Conservation (phyloP, 53 echinoderm and acorn worm species). For the Holothuria leucospilota region DNA sequence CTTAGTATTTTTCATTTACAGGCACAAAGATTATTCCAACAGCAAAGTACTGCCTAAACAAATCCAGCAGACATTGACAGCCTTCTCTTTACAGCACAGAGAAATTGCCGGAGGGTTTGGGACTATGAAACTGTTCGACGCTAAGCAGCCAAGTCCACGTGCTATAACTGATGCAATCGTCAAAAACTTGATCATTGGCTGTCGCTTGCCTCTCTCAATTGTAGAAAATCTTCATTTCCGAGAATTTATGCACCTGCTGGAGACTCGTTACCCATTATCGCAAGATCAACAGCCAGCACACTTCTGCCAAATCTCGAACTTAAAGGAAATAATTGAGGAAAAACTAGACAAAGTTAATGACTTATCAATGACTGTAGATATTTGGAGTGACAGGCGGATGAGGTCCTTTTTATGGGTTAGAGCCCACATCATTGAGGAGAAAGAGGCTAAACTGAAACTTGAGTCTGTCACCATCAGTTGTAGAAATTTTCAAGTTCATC, state of each 20-base stretch:
- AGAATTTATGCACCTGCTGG: not conserved
- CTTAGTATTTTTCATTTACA: too few species aligned
- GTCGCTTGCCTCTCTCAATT: constrained; percentile 16
- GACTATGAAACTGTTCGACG: not conserved
- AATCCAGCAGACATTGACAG: too few species aligned
- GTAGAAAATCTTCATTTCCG: constrained; percentile 26
- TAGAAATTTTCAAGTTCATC: constrained; percentile 9
- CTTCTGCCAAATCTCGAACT: constrained; percentile 23
- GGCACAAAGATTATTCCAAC: too few species aligned
- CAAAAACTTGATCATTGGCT: constrained; percentile 26
- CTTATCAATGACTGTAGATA: constrained; percentile 49
- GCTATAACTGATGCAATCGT: constrained; percentile 21
- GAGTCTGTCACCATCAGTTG: not conserved
- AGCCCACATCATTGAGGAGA: constrained; percentile 28
- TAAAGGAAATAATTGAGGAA: constrained; percentile 46
- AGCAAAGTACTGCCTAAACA: too few species aligned
- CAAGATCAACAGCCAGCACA: constrained; percentile 17
- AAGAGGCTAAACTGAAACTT: not conserved
- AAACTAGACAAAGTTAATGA: not conserved
- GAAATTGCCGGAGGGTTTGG: not conserved
- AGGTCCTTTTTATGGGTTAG: constrained; percentile 56
- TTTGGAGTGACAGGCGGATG: constrained; percentile 58
- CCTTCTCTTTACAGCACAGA: not conserved
- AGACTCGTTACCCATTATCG: constrained; percentile 11
- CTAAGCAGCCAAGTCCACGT: not conserved